phyloP scores from a whole-genome alignment of 2,113 vertebrate genomes.

The Enhydra lutris region DNA sequence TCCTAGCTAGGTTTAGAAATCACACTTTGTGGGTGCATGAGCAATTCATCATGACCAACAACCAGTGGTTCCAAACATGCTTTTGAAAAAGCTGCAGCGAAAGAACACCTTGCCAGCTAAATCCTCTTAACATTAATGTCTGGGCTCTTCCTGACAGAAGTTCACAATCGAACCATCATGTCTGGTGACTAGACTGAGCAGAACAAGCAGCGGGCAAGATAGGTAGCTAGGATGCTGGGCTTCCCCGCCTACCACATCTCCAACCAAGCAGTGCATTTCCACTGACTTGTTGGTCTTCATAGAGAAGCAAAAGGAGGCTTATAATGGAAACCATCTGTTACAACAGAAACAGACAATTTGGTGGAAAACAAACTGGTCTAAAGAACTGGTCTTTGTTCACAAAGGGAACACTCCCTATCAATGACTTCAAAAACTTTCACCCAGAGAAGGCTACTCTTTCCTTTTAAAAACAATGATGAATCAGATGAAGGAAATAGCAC shows the following conservation, averaged over 20 bases:
- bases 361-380: not conserved
- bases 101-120: not conserved
- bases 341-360: slow-evolving; percentile 25
- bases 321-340: slow-evolving; percentile 35
- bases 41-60: not conserved
- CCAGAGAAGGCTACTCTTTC: not conserved
- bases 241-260: not conserved
- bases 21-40: not conserved
- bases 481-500: not conserved
- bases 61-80: not conserved
- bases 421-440: not conserved
- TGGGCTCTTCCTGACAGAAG: not conserved
- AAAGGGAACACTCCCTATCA: not conserved
- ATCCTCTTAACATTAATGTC: not conserved
- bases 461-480: slow-evolving; percentile 41
- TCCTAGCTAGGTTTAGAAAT: not conserved
- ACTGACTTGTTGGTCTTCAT: not conserved
- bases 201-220: too few species aligned
- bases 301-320: not conserved
- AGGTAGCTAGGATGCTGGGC: not conserved
- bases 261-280: not conserved
- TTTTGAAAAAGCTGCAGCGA: not conserved
- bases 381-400: slow-evolving; percentile 52
- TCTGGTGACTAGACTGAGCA: not conserved
- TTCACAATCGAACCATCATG: not conserved